A percentile compares a stretch with the other conserved stretches of the same genome.
phyloP scores from a whole-genome alignment of 1,140 invertebrate species.

The Trialeurodes vaporariorum region DNA sequence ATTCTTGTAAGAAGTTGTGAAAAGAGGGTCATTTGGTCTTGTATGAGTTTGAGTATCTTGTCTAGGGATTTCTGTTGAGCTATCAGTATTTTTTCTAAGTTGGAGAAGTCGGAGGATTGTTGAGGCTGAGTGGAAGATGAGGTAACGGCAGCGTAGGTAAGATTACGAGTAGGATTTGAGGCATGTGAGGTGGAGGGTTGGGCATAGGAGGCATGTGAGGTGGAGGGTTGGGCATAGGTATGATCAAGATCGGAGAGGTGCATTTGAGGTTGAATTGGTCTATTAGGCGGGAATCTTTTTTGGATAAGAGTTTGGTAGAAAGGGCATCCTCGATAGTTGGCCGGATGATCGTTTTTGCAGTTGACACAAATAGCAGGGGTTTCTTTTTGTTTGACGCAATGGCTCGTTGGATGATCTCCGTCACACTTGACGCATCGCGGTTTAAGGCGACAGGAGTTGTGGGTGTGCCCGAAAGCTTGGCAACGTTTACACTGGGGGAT shows the following conservation, averaged over 20 bases:
- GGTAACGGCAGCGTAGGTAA: background rate
- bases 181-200: no score
- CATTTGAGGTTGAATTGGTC: no score
- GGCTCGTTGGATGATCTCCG: constrained; percentile 27
- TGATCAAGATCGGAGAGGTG: no score
- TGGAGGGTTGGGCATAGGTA: no score
- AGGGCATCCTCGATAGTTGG: constrained; percentile 30
- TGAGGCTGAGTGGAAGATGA: background rate
- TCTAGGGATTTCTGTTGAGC: no score
- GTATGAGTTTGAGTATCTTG: background rate
- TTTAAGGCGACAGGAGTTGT: background rate
- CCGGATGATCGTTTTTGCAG: constrained; percentile 30
- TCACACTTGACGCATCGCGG: constrained; percentile 32
- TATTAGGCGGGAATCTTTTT: background rate
- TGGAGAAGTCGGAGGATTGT: background rate
- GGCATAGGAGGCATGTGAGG: no score
- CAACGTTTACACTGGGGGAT: background rate
- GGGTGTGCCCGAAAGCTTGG: background rate
- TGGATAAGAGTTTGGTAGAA: background rate
- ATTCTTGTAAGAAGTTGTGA: background rate
- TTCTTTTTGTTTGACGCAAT: constrained; percentile 30
- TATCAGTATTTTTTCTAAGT: background rate
- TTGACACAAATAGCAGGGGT: constrained; percentile 28
- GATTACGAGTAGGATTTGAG: no score
- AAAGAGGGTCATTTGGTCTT: background rate